Evolutionary conservation across 92 coral and sea anemone species (phyloP).

Genomic region (Galaxea fascicularis): DNA sequence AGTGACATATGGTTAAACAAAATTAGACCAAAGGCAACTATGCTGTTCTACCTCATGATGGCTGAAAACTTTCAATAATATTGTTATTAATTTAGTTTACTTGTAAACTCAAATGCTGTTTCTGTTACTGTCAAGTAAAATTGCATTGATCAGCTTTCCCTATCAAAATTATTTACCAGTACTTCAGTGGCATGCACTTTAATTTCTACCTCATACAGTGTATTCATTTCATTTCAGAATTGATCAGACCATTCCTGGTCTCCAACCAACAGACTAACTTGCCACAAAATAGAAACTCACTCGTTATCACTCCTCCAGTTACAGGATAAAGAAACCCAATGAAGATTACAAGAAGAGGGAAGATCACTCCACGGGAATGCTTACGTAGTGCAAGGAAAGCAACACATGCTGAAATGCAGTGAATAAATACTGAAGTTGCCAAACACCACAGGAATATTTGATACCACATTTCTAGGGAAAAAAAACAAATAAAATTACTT

Average conservation of each 20-base stretch:
- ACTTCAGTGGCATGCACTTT: too few relatives aligned
- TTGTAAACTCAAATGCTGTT: too few relatives aligned
- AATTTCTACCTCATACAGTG: too few relatives aligned
- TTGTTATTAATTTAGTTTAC: too few relatives aligned
- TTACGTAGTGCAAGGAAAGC: conserved; percentile 85
- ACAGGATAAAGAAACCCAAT: conserved; percentile 96
- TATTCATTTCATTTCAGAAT: too few relatives aligned
- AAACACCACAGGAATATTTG: conserved; percentile 90
- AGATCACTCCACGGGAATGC: conserved; percentile 89
- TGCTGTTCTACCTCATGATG: too few relatives aligned
- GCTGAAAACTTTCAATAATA: too few relatives aligned
- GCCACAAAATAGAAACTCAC: conserved; percentile 63
- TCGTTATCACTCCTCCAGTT: conserved; percentile 95
- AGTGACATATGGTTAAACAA: too few relatives aligned
- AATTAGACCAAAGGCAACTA: too few relatives aligned
- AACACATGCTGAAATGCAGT: conserved; percentile 91
- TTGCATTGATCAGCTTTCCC: too few relatives aligned
- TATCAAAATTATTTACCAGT: too few relatives aligned
- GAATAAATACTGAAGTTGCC: conserved; percentile 95
- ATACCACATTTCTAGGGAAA: conserved; percentile 99
- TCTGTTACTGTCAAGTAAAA: too few relatives aligned
- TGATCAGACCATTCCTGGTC: not conserved
- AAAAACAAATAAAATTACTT: not conserved
- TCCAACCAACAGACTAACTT: not conserved
- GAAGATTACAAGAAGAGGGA: conserved; percentile 86